Evolutionary conservation across 2,888 invertebrate genomes (phyloP).

Genomic region (Chesias legatella): DNA sequence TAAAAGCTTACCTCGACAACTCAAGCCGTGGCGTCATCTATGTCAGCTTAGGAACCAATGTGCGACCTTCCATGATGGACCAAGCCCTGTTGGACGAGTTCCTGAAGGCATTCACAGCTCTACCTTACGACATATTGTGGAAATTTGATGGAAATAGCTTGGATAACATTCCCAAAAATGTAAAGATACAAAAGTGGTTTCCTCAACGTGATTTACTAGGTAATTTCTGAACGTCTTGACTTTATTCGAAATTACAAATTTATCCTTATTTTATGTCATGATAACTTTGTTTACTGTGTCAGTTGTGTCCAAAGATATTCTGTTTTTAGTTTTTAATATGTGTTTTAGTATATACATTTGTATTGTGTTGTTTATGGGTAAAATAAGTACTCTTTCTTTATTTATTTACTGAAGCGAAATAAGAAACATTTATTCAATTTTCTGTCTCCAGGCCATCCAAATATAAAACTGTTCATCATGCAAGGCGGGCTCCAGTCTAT

Average conservation of each 20-base stretch:
- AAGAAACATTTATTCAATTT: not conserved
- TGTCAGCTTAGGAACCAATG: conserved; percentile 39
- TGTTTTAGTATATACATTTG: no score
- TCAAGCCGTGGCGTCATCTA: conserved; percentile 36
- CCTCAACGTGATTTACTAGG: conserved; percentile 36
- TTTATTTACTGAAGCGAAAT: not conserved
- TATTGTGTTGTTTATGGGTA: no score
- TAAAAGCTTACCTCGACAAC: conserved; percentile 32
- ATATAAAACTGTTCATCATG: conserved; percentile 56
- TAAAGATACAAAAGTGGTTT: conserved; percentile 38
- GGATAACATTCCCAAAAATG: conserved; percentile 28
- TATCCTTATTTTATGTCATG: no score
- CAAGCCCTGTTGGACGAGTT: conserved; percentile 30
- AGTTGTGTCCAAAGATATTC: no score
- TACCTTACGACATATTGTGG: conserved; percentile 38
- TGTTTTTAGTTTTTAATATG: no score
- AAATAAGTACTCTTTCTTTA: not conserved
- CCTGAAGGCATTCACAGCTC: conserved; percentile 29
- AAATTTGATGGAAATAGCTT: conserved; percentile 34
- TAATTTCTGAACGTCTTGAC: conserved; percentile 13
- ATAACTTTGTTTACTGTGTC: no score
- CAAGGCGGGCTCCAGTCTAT: conserved; percentile 61
- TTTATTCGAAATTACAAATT: no score
- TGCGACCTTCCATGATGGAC: conserved; percentile 30
- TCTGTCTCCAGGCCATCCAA: conserved; percentile 50